Conservation (phyloP, 2,113 vertebrate species). For the Aptenodytes patagonicus region DNA sequence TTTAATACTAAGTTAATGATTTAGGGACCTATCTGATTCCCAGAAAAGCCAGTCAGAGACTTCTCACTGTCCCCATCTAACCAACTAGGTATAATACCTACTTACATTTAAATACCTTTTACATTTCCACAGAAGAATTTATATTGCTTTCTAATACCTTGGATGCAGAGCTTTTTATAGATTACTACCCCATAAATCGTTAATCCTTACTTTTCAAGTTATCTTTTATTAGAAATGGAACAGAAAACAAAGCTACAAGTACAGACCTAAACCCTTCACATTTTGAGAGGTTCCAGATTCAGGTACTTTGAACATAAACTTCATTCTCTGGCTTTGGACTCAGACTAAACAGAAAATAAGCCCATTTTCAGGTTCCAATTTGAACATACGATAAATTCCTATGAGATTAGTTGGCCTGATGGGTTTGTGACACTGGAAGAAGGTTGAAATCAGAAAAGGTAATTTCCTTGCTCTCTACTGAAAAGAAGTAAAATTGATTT, state of each 20-base stretch:
- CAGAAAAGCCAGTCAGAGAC: conserved; percentile 23
- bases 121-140: conserved; percentile 58
- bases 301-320: background rate
- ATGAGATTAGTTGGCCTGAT: conserved; percentile 6
- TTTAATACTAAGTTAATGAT: conserved; percentile 56
- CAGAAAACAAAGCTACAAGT: conserved; percentile 10
- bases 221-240: conserved; percentile 14
- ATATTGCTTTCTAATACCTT: conserved; percentile 48
- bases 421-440: background rate
- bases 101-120: conserved; percentile 30
- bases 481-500: conserved; percentile 38
- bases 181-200: background rate
- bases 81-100: conserved; percentile 20
- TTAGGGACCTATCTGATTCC: conserved; percentile 59
- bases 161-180: conserved; percentile 34
- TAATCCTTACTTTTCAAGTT: conserved; percentile 25
- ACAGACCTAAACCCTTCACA: background rate
- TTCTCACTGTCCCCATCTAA: conserved; percentile 20
- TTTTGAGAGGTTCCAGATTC: conserved; percentile 35
- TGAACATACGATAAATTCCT: conserved; percentile 37
- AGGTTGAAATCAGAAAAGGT: conserved; percentile 9
- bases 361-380: background rate
- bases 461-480: conserved; percentile 16
- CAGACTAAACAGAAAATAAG: conserved; percentile 19
- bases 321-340: conserved; percentile 9